Conservation (phyloP, 2,888 invertebrate species). For the Gisinianus flammeolus region DNA sequence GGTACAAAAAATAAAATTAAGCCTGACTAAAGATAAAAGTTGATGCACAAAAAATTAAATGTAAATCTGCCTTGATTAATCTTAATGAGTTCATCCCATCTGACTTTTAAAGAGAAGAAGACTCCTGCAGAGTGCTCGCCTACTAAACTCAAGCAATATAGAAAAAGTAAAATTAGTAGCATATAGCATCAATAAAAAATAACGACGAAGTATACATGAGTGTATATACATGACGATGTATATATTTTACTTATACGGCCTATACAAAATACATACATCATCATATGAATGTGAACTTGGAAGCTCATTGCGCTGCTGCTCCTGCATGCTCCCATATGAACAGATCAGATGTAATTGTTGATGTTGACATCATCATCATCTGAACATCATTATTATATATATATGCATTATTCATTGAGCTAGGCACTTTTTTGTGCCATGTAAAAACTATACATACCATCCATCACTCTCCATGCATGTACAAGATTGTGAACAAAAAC, state of each 20-base stretch:
- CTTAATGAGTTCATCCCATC: background rate
- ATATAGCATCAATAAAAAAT: background rate
- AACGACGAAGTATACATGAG: background rate
- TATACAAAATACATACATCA: too few relatives aligned
- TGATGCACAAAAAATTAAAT: background rate
- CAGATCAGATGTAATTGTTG: too few relatives aligned
- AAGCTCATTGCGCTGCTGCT: too few relatives aligned
- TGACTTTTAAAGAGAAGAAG: background rate
- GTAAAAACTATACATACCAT: background rate
- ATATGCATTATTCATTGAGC: background rate
- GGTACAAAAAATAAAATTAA: background rate
- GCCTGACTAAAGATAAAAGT: background rate
- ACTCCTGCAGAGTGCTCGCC: background rate
- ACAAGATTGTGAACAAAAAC: background rate
- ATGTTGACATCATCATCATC: too few relatives aligned
- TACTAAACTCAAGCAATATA: background rate
- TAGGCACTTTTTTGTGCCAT: background rate
- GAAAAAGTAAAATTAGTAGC: background rate
- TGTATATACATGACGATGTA: background rate
- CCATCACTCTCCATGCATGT: too few relatives aligned
- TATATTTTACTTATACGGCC: too few relatives aligned
- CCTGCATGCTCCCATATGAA: too few relatives aligned
- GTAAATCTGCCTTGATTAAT: background rate
- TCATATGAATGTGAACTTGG: background rate
- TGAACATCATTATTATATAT: too few relatives aligned